Base-by-base conservation (phyloP, 2,113 vertebrate species). In the Panurus biarmicus region DNA sequence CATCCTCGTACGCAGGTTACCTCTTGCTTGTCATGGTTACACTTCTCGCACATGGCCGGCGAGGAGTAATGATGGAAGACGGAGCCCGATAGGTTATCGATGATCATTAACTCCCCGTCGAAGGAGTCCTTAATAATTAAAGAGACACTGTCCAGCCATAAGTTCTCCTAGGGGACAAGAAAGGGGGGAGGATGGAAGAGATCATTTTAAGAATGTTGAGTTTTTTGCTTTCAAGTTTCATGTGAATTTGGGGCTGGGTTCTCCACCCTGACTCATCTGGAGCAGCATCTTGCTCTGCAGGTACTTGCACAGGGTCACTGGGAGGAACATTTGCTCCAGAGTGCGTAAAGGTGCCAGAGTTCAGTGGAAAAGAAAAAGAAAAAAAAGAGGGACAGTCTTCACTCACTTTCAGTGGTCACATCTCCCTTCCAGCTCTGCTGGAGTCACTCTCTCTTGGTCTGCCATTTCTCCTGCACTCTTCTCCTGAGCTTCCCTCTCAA, bases 61-160 rank as follows among this genome's bases (percentile, higher is more conserved):
- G 99, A 99, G 92, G 99, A 98, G 97, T 99, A 99, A 98, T 99
- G 99, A 97, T 99, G 99, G 98, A 99, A 99, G 98, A 99, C 98
- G 85, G 99, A 99, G 94, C 99, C 99, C 7, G 99, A 99, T 95
- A 99, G 99, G 98, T 99, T 99, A 98, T 99, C 99, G 89, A 99
- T 99, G 98, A 99, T 99, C 98, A 99, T 98, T 98, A 99, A 98
- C 98, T 99, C 99, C 95, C 98, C 99, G 96, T 99, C 99, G 98
- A 99, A 98, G 58, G 99, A 99, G 97, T 99, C 99, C 98, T 99
- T 99, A 98, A 99, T 99, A 97, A 99, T 99, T 98, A 99, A 98
- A 98, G 99, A 99, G 92, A 99, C 99, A 97, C 99, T 99, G 98
- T 99, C 99, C 98, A 99, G 98, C 99, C 99, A 99, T 98, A 99